Evolutionary conservation across 2,797 vertebrate genomes (phyloP).

Genomic region (Betta splendens): DNA sequence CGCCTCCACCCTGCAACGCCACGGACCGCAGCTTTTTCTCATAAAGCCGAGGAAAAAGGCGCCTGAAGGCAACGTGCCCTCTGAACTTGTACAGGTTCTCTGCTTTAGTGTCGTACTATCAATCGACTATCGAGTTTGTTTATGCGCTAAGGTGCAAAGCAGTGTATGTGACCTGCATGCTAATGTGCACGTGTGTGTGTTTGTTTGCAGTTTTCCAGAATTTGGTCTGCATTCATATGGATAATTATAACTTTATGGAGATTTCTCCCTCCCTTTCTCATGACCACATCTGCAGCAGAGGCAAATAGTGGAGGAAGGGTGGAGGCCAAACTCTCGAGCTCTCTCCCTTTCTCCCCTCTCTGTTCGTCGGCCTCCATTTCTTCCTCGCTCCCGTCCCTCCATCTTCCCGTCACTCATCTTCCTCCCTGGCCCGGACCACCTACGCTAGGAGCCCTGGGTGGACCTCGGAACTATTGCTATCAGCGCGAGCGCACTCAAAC

Average conservation of each 20-base stretch:
- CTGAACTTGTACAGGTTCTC: conserved; percentile 26
- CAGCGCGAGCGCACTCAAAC: conserved; percentile 77
- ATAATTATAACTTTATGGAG: conserved; percentile 82
- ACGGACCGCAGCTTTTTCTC: conserved; percentile 54
- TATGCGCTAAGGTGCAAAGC: too few relatives aligned
- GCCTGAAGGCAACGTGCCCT: conserved; percentile 22
- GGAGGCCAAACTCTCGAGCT: conserved; percentile 65
- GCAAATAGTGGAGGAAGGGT: conserved; percentile 76
- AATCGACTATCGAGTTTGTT: too few relatives aligned
- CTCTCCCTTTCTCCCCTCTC: conserved; percentile 37
- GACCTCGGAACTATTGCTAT: conserved; percentile 75
- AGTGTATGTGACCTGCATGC: too few relatives aligned
- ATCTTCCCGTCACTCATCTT: conserved; percentile 60
- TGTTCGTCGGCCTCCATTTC: conserved; percentile 28
- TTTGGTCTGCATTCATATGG: conserved; percentile 79
- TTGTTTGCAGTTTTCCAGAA: conserved; percentile 69
- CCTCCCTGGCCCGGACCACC: conserved; percentile 72
- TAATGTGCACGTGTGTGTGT: conserved; percentile 44
- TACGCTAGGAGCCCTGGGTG: conserved; percentile 71
- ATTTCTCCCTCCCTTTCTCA: conserved; percentile 74
- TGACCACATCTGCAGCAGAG: conserved; percentile 77
- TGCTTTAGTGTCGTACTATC: conserved; percentile 26
- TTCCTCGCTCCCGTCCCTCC: conserved; percentile 19
- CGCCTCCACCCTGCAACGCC: conserved; percentile 37
- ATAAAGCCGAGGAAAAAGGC: conserved; percentile 36